Evolutionary conservation across 1,140 invertebrate genomes (phyloP).

Genomic region (Chrysoperla carnea): DNA sequence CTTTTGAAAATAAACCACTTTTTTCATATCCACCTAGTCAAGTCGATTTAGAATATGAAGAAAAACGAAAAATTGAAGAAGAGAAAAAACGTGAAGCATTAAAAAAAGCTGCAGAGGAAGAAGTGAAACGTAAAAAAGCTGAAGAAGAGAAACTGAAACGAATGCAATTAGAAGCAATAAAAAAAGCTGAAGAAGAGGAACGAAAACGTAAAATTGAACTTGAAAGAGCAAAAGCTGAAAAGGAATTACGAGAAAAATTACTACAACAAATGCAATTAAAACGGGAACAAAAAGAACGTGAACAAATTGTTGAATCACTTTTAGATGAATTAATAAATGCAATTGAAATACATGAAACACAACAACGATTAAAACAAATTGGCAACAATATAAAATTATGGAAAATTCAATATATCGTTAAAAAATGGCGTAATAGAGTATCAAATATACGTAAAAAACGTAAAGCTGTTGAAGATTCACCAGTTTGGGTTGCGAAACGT

Average conservation of each 20-base stretch:
- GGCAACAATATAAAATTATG: slow-evolving; percentile 26
- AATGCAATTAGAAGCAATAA: slow-evolving; percentile 15
- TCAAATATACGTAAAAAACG: slow-evolving; percentile 19
- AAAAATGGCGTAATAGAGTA: slow-evolving; percentile 24
- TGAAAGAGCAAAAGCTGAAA: slow-evolving; percentile 20
- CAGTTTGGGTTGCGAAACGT: slow-evolving; percentile 35
- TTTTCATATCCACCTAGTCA: slow-evolving; percentile 10
- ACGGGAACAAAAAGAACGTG: slow-evolving; percentile 22
- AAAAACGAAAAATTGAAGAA: slow-evolving; percentile 19
- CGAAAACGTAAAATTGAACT: slow-evolving; percentile 20
- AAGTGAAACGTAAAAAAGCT: slow-evolving; percentile 14
- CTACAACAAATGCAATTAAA: slow-evolving; percentile 17
- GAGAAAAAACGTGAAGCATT: slow-evolving; percentile 13
- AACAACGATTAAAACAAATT: slow-evolving; percentile 25
- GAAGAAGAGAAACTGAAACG: slow-evolving; percentile 16
- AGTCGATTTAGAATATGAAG: slow-evolving; percentile 13
- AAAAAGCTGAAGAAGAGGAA: slow-evolving; percentile 15
- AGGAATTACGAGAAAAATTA: slow-evolving; percentile 2
- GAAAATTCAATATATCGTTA: slow-evolving; percentile 27
- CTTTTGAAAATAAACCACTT: too few relatives aligned
- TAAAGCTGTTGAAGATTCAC: slow-evolving; percentile 34
- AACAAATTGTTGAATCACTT: slow-evolving; percentile 6
- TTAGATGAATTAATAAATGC: slow-evolving; percentile 19
- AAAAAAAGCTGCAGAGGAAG: slow-evolving; percentile 10
- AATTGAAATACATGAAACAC: slow-evolving; percentile 24